phyloP scores from a whole-genome alignment of 1,140 invertebrate genomes.

The Drosophila seguyi region DNA sequence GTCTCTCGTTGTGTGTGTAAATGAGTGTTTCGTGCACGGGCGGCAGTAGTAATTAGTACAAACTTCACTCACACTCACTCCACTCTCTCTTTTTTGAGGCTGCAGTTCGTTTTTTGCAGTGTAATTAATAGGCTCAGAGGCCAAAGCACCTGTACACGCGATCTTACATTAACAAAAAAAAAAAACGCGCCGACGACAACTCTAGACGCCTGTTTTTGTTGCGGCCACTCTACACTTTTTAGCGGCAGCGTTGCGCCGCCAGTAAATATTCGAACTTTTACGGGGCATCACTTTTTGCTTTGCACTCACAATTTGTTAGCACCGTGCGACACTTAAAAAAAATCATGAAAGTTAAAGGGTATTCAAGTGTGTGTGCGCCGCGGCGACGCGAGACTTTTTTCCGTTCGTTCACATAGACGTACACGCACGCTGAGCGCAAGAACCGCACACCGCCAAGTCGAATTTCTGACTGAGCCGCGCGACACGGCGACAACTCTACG shows the following conservation, averaged over 20 bases:
- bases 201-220: constrained; percentile 59
- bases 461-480: constrained; percentile 58
- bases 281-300: constrained; percentile 17
- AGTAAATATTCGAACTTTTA: constrained; percentile 7
- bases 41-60: constrained; percentile 65
- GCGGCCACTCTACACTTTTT: constrained; percentile 37
- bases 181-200: constrained; percentile 10
- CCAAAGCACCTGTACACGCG: constrained; percentile 65
- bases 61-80: constrained; percentile 68
- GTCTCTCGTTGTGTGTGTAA: constrained; percentile 53
- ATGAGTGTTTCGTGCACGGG: constrained; percentile 70
- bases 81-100: constrained; percentile 18
- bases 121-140: constrained; percentile 31
- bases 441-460: constrained; percentile 63
- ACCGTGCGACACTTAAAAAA: constrained; percentile 4
- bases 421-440: constrained; percentile 13
- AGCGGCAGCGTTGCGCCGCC: constrained; percentile 32
- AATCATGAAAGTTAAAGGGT: constrained; percentile 7
- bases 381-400: constrained; percentile 41
- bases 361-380: constrained; percentile 26
- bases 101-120: constrained; percentile 42
- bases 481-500: constrained; percentile 64
- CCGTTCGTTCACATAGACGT: constrained; percentile 5
- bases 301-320: constrained; percentile 7
- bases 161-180: constrained; percentile 40